Evolutionary conservation across 2,113 vertebrate genomes (phyloP).

Genomic region (Tragelaphus imberbis): DNA sequence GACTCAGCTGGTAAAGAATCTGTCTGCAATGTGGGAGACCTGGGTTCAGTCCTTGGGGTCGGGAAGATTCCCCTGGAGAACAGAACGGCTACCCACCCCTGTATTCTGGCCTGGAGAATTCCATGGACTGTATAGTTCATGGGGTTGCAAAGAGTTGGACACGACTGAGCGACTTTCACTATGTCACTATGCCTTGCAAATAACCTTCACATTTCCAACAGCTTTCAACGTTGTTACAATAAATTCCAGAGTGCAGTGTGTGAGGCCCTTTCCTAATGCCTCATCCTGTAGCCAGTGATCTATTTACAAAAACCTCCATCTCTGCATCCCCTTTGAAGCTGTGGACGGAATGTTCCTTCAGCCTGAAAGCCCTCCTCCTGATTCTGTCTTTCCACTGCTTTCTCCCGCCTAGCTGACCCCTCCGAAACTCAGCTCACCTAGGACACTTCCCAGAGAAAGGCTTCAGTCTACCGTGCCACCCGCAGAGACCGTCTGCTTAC

Average conservation of each 20-base stretch:
- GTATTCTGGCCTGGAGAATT: neutral
- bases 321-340: neutral
- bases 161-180: rapidly evolving
- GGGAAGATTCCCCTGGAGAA: neutral
- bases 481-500: rapidly evolving
- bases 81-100: rapidly evolving
- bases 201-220: too few relatives aligned
- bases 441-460: neutral
- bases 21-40: neutral
- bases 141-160: neutral
- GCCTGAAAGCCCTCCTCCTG: neutral
- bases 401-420: rapidly evolving
- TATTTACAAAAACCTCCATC: neutral
- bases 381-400: neutral
- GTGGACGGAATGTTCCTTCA: neutral
- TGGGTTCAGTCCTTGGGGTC: neutral
- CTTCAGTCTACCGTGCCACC: rapidly evolving
- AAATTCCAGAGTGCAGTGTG: rapidly evolving
- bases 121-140: neutral
- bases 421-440: rapidly evolving
- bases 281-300: rapidly evolving
- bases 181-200: neutral
- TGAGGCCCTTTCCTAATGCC: too few relatives aligned
- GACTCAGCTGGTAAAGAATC: neutral
- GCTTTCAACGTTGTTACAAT: neutral